These are phyloP conservation scores for Drosophila paucipuncta DNA, from an alignment of 2,888 invertebrate species.

Conservation along the genomic window DNA sequence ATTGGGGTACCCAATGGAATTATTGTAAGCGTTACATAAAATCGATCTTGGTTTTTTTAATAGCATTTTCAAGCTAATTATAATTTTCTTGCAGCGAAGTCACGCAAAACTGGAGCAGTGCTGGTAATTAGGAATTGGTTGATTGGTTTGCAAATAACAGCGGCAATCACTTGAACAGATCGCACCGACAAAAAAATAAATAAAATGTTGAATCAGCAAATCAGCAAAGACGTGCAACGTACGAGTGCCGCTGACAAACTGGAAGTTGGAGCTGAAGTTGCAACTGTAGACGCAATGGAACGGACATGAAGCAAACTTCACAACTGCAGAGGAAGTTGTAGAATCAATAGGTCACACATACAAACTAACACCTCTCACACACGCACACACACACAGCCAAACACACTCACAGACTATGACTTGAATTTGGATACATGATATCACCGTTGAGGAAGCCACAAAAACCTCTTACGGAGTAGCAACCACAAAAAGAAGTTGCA, in stretches of 20 bases:
- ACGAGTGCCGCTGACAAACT: conserved; percentile 31
- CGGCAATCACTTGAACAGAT: conserved; percentile 12
- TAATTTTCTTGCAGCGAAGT: conserved; percentile 9
- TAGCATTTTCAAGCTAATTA: background rate
- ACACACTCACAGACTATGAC: conserved; percentile 26
- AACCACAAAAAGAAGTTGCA: conserved; percentile 32
- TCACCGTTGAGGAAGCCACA: conserved; percentile 77
- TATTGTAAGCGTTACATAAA: background rate
- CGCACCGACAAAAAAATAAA: conserved; percentile 6
- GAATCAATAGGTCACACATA: conserved; percentile 76
- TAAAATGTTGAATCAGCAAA: background rate
- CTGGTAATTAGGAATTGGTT: conserved; percentile 40
- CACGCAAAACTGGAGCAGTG: conserved; percentile 38
- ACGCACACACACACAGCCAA: conserved; percentile 16
- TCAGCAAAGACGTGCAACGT: conserved; percentile 34
- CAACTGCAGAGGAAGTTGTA: conserved; percentile 63
- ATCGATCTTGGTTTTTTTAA: background rate
- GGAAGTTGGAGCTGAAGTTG: conserved; percentile 27
- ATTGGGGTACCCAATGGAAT: background rate
- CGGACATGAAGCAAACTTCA: conserved; percentile 38
- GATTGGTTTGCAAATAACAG: conserved; percentile 23
- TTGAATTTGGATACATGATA: conserved; percentile 68
- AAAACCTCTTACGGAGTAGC: conserved; percentile 45
- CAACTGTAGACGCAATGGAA: conserved; percentile 39
- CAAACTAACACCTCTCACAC: conserved; percentile 30